These are phyloP conservation scores for Salmo trutta DNA, from an alignment of 2,797 vertebrate species.

Conservation along the genomic window DNA sequence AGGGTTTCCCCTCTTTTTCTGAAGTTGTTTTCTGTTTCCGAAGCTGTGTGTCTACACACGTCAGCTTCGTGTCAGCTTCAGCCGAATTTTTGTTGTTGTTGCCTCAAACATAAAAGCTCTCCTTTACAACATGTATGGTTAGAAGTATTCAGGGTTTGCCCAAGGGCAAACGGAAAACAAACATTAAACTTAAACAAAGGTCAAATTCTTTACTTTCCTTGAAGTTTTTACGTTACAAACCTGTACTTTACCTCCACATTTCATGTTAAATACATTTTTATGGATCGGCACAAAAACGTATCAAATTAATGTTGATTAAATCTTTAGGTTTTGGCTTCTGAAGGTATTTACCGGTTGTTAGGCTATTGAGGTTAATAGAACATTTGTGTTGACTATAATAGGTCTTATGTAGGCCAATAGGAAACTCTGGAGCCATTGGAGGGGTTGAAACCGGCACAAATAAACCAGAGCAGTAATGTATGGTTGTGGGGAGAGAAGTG, in stretches of 20 bases:
- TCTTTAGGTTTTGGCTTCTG: neutral
- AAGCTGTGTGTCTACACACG: neutral
- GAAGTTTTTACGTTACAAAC: neutral
- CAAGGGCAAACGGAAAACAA: neutral
- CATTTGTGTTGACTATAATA: neutral
- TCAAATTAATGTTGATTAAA: neutral
- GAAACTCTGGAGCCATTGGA: neutral
- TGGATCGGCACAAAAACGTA: no score
- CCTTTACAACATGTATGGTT: neutral
- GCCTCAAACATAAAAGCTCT: neutral
- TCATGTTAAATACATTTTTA: no score
- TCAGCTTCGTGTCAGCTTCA: neutral
- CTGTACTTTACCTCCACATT: no score
- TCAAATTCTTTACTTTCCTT: neutral
- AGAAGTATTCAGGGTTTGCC: neutral
- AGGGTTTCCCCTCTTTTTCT: neutral
- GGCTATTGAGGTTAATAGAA: neutral
- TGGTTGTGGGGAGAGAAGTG: neutral
- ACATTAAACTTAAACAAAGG: neutral
- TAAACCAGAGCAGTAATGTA: neutral
- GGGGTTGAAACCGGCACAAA: neutral
- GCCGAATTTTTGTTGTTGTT: no score
- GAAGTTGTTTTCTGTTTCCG: neutral
- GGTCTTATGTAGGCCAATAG: neutral
- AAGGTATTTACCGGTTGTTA: neutral